Evolutionary conservation across 2,797 vertebrate genomes (phyloP).

Genomic region (Notamacropus eugenii): DNA sequence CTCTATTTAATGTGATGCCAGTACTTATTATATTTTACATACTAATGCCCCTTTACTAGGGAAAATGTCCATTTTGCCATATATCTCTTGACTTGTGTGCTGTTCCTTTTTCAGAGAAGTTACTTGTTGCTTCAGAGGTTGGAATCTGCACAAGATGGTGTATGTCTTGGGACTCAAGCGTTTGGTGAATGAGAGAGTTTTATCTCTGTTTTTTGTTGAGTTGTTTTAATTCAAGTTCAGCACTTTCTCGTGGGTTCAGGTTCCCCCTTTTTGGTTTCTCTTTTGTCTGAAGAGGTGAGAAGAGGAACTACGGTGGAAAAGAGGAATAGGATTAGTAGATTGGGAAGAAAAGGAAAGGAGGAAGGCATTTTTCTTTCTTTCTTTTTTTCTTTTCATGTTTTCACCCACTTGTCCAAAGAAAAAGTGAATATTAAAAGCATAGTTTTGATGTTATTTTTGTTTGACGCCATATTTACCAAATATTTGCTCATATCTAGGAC

Average conservation of each 20-base stretch:
- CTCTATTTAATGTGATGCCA: constrained; percentile 65
- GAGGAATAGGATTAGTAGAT: constrained; percentile 16
- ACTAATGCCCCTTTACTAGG: constrained; percentile 58
- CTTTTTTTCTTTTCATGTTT: not conserved
- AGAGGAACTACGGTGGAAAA: not conserved
- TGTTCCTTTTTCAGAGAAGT: constrained; percentile 44
- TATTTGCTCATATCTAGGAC: not conserved
- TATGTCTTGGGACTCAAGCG: not conserved
- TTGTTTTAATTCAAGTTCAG: constrained; percentile 46
- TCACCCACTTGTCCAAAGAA: not conserved
- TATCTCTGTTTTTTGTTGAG: constrained; percentile 3
- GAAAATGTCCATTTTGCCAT: constrained; percentile 54
- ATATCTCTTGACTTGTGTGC: constrained; percentile 57
- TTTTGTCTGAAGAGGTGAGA: not conserved
- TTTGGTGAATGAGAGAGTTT: not conserved
- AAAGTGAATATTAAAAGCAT: not conserved
- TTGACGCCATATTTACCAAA: not conserved
- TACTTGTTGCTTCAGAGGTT: not conserved
- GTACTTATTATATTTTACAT: constrained; percentile 64
- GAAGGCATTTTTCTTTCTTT: not conserved
- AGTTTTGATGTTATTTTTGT: not conserved
- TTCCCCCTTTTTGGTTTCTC: not conserved
- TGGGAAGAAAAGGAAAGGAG: constrained; percentile 33
- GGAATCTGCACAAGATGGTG: not conserved
- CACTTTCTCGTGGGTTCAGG: not conserved